Base-by-base conservation (phyloP, 2,113 vertebrate genomes). In the Leucopsar rothschildi region DNA sequence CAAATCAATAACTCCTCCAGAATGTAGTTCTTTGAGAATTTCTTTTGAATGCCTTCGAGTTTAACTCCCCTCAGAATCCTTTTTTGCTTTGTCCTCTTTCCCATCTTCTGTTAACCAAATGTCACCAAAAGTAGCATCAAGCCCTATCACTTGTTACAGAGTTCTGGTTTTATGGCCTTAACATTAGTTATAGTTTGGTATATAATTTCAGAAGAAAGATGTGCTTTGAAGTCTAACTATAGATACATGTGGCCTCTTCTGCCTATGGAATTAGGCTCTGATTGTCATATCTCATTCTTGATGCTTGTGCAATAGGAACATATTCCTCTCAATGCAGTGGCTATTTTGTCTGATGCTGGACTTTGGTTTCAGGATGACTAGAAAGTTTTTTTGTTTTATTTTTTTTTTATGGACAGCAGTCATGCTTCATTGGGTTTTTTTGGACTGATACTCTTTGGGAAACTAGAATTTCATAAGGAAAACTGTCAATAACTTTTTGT, bases 281-380 rank as follows among this genome's bases (percentile, higher is more conserved):
- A 96, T 93, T 95, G 96, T 92, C 83, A 77, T 87, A 72, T 94
- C 91, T 95, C 91, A 76, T 92, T 89, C 89, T 96, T 5, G 6
- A 52, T 82, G 95, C 96, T 96, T 96, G 96, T 97, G 97, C 97
- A 97, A 97, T 97, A 97, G 93, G 88, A 83, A 97, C 85, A 39
- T 78, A 91, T 92, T 97, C 94, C 95, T 93, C 94, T 64, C 70
- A 19, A 19, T 71, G 94, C 96, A 90, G 93, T 95, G 93, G 95
- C 82, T 88, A 21, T 94, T 94, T 85, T 93, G 73, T 96, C 88
- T 90, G 88, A 78, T 95, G 95, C 93, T 96, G 92, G 84, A 93
- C 81, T 87, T 76, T 93, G 50, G 87, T 89, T 94, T 96, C 90
- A 87, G 91, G 77, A 86, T 85, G 66, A 69, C 40, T 90, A 92